Base-by-base conservation (phyloP, 2,888 invertebrate species). In the Amiota communis region DNA sequence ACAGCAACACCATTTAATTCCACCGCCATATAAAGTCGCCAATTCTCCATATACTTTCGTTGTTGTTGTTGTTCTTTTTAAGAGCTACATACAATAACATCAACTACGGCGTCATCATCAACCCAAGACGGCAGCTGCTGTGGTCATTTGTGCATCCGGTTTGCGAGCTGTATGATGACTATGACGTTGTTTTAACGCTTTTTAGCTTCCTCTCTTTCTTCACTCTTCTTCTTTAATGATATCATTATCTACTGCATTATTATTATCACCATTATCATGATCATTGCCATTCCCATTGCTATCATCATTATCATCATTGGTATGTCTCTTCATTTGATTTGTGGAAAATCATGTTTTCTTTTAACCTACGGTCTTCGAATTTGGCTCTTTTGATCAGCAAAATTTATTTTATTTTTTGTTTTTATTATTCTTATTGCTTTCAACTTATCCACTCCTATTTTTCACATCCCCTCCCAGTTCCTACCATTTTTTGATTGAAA, bases 301-400 rank as follows among this genome's bases (percentile, higher is more conserved):
- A 23, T 23, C 23, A 23, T 23, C 23, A 23, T 56, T 46, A 59
- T 57, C 59, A 12, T 59, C 12, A 77, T 74, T 75, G 70, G 77
- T 70, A 57, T 74, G 17, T 36, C 36, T 48, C 46, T 75, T 49
- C 74, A 48, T 47, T 59, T 67, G 46, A 11, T 12, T 57, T 13
- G 56, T 47, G 59, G 9, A 8, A 47, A 15, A 12, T 59, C 13
- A 11, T 59, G 48, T 17, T 11, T 70, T 70, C 15, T 13, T 36
- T 47, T 70, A 47, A 36, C 10, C 49, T 63, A 15, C 36, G 49
- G n/a, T 80, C 79, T 79, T 80, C 80, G 77, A 76, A 79, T 77
- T 77, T 73, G 67, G 70, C 77, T 78, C 73, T 36, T 11, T 49
- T 13, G 47, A 46, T 13, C 15, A 6, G 53, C 6, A 4, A 6